Evolutionary conservation across 2,888 invertebrate genomes (phyloP), one percentile per base, ranked within the genome.

Genomic region (Drosophila antonietae): DNA sequence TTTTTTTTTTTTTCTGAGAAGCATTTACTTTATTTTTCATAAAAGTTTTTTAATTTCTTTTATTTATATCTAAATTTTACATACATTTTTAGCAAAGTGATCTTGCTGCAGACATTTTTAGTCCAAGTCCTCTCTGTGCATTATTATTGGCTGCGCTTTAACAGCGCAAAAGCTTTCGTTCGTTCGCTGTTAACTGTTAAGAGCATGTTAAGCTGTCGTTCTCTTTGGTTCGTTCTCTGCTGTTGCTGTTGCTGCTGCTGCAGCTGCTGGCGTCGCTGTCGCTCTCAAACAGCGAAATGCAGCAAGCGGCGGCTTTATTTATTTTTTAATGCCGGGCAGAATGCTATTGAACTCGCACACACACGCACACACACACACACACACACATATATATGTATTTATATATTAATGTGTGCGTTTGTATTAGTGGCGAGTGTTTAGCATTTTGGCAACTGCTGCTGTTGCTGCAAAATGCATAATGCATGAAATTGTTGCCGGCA

Each of bases 271-370:
- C 44, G 72, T 47, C 44, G 56, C 43, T 23, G 55, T 39, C 33
- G 68, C 59, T 49, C 56, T 57, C 64, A 53, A 43, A 43, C 49
- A 47, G 67, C 58, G 59, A 59, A 55, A 41, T 75, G 73, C 80
- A 62, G 79, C 71, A 53, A 69, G 63, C 64, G 77, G 66, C 74
- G 82, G 88, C 74, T 83, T 85, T 88, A 86, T 81, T 83, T 83
- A 75, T 85, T 83, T 83, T 83, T 88, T 88, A 79, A 86, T 80
- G 78, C 70, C 80, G 69, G 77, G 61, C 88, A 83, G 81, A 88
- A 88, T 88, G 85, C 81, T 85, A 85, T 85, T 85, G 85, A 85
- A 85, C 85, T 88, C 85, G 57, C 70, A 75, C 71, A 58, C 65
- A 79, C 60, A 57, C 41, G 47, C 62, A 51, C 43, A n/a, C 49